Base-by-base conservation (phyloP, 2,888 invertebrate species). In the Hypena proboscidalis region DNA sequence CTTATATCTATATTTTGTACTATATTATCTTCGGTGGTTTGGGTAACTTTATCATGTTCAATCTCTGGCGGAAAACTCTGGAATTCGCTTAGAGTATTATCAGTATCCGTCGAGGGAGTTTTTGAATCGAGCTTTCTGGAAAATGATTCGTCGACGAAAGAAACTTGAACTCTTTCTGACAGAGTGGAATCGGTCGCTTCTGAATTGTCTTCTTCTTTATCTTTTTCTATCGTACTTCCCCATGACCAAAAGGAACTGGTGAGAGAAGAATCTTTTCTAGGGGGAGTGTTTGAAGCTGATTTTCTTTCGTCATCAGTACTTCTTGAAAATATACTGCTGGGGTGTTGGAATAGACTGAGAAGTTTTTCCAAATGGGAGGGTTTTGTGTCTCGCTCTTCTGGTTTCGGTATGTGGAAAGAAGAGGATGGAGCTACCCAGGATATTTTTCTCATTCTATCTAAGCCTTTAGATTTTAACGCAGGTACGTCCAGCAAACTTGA, bases 281-380 rank as follows among this genome's bases (percentile, higher is more conserved):
- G 90, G 1, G 90, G 90, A 2, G 90, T 89, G 40, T 72, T 84
- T 0, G 85, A 85, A 1, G 78, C 68, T 0, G 80, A 80, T 48
- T 86, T 90, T 30, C 73, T 87, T n/a, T 90, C 90, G 3, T 91
- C 89, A 3, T 91, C 87, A 8, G 67, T 63, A 22, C 57, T 72
- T 45, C 93, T 91, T 5, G 93, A 92, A 65, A 94, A 94, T 34
- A 94, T 76, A 58, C 91, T 92, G 33, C 90, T 89, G 0, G 94
- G 93, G 70, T 93, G 92, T 54, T 94, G 93, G 70, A 95, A 94
- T 1, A 95, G 64, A 14, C 93, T 94, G 0, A 94, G 68, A 1
- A 95, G 74, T 67, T 93, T 94, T 51, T 94, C 94, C 34, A 95
- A 82, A 67, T 94, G 92, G 4, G 93, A 92, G 0, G 93, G 92